These are phyloP conservation scores for Dicrostonyx torquatus DNA, from an alignment of 2,797 vertebrate genomes.

Conservation along the genomic window DNA sequence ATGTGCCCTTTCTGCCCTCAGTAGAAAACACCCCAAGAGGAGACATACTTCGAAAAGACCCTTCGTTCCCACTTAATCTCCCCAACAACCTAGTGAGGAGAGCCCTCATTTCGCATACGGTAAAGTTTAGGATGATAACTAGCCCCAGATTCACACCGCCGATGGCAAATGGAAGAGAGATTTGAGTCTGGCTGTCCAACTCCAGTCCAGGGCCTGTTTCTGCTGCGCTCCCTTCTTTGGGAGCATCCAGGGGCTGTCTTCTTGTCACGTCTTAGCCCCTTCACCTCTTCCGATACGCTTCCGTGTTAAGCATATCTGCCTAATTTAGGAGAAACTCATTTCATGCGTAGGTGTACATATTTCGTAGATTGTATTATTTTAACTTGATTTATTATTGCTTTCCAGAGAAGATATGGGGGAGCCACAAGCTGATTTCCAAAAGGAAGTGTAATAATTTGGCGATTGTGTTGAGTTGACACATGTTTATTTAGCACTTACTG, in stretches of 20 bases:
- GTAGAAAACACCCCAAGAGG: neutral
- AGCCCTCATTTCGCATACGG: neutral
- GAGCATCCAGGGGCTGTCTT: neutral
- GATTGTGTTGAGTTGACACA: constrained; percentile 6
- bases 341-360: constrained; percentile 3
- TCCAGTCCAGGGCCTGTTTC: neutral
- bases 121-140: neutral
- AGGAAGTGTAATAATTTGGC: constrained; percentile 46
- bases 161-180: neutral
- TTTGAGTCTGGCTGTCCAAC: constrained; percentile 31
- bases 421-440: constrained; percentile 57
- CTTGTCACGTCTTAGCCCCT: neutral
- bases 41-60: neutral
- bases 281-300: neutral
- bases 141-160: neutral
- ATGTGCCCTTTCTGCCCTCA: neutral
- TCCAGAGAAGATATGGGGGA: constrained; percentile 44
- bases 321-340: constrained; percentile 53
- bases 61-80: neutral
- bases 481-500: constrained; percentile 66
- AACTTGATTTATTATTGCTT: constrained; percentile 56
- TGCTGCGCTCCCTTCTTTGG: neutral
- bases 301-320: constrained; percentile 9
- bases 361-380: constrained; percentile 49
- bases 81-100: neutral